Evolutionary conservation across 2,797 vertebrate genomes (phyloP).

Genomic region (Crocidura indochinensis): DNA sequence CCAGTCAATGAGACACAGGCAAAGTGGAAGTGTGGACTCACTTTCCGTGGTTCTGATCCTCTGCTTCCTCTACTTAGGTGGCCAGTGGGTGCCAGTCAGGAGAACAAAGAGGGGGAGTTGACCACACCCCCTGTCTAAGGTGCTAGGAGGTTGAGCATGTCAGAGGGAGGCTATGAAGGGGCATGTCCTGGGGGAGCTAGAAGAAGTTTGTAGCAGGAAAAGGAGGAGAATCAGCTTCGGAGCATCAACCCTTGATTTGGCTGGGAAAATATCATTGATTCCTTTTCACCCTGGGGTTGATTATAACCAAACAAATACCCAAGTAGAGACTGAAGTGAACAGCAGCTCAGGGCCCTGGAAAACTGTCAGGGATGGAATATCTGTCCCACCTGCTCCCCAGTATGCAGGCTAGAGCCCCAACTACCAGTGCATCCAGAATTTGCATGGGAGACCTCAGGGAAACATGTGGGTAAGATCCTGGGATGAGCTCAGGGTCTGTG

Average conservation of each 20-base stretch:
- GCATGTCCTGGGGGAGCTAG: background rate
- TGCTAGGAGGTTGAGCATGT: rapidly evolving
- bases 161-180: background rate
- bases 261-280: conserved; percentile 77
- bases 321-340: background rate
- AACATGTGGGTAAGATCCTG: background rate
- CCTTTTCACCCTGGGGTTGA: background rate
- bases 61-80: background rate
- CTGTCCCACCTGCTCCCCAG: background rate
- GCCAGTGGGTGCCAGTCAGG: background rate
- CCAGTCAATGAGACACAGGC: conserved; percentile 25
- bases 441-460: background rate
- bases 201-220: background rate
- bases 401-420: background rate
- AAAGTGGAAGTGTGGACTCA: background rate
- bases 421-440: rapidly evolving
- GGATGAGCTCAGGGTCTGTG: no score
- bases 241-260: conserved; percentile 64
- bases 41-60: background rate
- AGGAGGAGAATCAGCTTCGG: background rate
- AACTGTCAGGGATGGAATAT: background rate
- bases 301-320: background rate
- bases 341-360: background rate
- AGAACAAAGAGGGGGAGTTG: background rate
- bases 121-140: background rate